Evolutionary conservation across 1,140 invertebrate species (phyloP).

Genomic region (Drosophila arawakana): DNA sequence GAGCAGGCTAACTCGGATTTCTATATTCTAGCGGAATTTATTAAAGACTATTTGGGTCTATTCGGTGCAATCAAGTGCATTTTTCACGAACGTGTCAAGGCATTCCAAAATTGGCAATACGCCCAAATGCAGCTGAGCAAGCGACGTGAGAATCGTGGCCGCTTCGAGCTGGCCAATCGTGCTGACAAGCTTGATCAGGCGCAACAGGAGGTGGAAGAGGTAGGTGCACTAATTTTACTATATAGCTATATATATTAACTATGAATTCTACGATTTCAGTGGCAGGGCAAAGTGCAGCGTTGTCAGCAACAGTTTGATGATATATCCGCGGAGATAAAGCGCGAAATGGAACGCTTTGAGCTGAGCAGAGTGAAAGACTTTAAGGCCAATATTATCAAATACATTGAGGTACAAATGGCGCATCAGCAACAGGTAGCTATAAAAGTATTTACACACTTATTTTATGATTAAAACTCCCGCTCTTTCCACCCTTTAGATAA

Average conservation of each 20-base stretch:
- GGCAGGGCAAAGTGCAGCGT: conserved; percentile 97
- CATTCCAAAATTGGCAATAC: conserved; percentile 99
- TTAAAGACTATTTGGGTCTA: conserved; percentile 98
- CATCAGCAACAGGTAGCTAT: conserved; percentile 95
- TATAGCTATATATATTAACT: neutral
- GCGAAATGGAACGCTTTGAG: conserved; percentile 97
- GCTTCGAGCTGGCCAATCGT: conserved; percentile 94
- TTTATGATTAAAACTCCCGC: neutral
- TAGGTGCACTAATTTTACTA: conserved; percentile 79
- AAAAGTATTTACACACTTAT: neutral
- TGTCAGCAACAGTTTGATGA: conserved; percentile 98
- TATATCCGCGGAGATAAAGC: conserved; percentile 98
- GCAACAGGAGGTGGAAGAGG: conserved; percentile 95
- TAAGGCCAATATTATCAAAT: conserved; percentile 94
- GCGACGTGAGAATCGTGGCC: conserved; percentile 96
- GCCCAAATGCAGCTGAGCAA: conserved; percentile 97
- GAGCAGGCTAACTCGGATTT: conserved; percentile 98
- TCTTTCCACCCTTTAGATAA: conserved; percentile 87
- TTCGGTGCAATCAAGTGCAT: conserved; percentile 98
- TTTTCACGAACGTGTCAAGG: conserved; percentile 98
- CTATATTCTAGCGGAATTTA: conserved; percentile 95
- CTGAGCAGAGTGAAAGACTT: conserved; percentile 95
- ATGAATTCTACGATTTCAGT: conserved; percentile 85
- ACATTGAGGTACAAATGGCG: conserved; percentile 96
- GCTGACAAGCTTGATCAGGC: conserved; percentile 96